Evolutionary conservation across 2,888 invertebrate genomes (phyloP), one percentile per base, ranked within the genome.

Genomic region (Anagyrus pseudococci): DNA sequence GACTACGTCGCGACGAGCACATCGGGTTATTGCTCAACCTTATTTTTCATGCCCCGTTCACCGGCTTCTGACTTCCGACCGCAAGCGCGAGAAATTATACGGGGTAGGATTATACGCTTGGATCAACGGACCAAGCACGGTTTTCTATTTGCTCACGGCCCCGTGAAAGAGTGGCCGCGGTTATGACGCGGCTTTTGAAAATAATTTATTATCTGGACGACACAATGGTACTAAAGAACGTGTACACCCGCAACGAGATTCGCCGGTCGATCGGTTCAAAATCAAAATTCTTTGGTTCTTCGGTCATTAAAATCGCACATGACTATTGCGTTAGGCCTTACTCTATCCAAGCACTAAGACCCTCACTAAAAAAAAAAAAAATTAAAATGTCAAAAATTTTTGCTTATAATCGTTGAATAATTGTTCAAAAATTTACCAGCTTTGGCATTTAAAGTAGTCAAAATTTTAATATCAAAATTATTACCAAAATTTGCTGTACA

Each of bases 271-370:
- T 67, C 60, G 23, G 33, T 55, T 46, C 1, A 22, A 53, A 46
- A 44, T 48, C 44, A 15, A 13, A 44, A 43, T 37, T 10, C 15
- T 63, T 63, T 61, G 54, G 40, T 60, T 53, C 62, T 56, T 41
- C 54, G 54, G 43, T 23, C 22, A 23, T 25, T 48, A 25, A 17
- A 47, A 49, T 15, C n/a, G 46, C 37, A 37, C 13, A 37, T 15
- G 58, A n/a, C 10, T 43, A 4, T 49, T 54, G 58, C 59, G 63
- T 74, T 79, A 71, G 77, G 76, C 72, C 71, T 72, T 77, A 79
- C 77, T 79, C 75, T 78, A 79, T 79, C 76, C 73, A 75, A 69
- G 77, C 75, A 79, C 79, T 72, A 79, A 79, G 73, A 77, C 70
- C 73, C 59, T 62, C 67, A 58, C 2, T 37, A 10, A 15, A 13